These are phyloP conservation scores for Sebastes hopkinsi DNA, from an alignment of 2,797 vertebrate species.

Conservation along the genomic window DNA sequence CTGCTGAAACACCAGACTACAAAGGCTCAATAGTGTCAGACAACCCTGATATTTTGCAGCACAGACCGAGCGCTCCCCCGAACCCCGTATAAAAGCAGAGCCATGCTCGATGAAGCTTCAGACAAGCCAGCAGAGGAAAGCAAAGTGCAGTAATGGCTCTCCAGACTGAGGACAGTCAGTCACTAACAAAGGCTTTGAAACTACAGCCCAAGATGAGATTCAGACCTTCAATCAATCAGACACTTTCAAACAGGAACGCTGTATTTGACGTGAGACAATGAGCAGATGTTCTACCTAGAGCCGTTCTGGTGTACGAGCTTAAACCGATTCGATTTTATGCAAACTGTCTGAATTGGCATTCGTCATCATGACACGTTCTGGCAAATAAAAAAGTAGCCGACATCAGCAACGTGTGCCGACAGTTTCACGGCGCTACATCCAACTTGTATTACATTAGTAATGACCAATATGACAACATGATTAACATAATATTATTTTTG, in stretches of 20 bases:
- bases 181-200: conserved; percentile 3
- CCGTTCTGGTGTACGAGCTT: not conserved
- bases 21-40: not conserved
- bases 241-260: not conserved
- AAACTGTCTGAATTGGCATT: not conserved
- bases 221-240: not conserved
- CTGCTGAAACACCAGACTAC: not conserved
- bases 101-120: not conserved
- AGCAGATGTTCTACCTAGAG: not conserved
- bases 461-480: not conserved
- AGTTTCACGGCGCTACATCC: not conserved
- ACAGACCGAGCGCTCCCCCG: not conserved
- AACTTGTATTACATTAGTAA: not conserved
- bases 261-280: not conserved
- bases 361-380: not conserved
- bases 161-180: not conserved
- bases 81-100: not conserved
- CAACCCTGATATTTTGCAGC: not conserved
- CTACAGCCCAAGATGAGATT: not conserved
- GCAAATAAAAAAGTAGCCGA: not conserved
- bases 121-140: not conserved
- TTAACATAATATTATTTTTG: no score
- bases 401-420: not conserved
- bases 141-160: conserved; percentile 1
- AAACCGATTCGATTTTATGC: not conserved